A percentile compares a stretch with the other conserved stretches of the same genome.
Conservation (phyloP, 2,113 vertebrate genomes). For the Pristiophorus japonicus region DNA sequence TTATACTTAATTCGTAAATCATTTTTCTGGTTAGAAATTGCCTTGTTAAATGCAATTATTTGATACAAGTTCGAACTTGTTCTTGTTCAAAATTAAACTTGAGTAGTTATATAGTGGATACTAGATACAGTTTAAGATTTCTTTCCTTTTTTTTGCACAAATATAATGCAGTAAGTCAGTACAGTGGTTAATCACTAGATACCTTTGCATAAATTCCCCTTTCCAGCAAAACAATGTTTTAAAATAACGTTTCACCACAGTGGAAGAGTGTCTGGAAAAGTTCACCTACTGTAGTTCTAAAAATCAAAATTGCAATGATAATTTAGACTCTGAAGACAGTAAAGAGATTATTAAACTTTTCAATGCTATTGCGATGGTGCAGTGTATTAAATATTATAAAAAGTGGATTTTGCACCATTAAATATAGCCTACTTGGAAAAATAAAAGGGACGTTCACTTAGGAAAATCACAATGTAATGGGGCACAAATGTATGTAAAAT, state of each 20-base stretch:
- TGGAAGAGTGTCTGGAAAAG: neutral
- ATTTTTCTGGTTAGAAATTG: neutral
- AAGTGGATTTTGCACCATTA: neutral
- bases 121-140: neutral
- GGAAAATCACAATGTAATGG: neutral
- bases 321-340: neutral
- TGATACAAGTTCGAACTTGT: neutral
- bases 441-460: neutral
- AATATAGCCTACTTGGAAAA: neutral
- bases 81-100: neutral
- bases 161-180: neutral
- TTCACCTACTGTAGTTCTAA: neutral
- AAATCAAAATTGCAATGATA: neutral
- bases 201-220: neutral
- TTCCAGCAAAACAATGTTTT: neutral
- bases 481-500: neutral
- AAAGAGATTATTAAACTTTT: neutral
- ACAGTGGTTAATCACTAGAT: neutral
- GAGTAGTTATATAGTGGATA: neutral
- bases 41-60: neutral
- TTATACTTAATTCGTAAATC: too few relatives aligned
- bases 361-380: neutral
- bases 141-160: neutral
- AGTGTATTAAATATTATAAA: neutral
- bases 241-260: neutral